Evolutionary conservation across 2,888 invertebrate genomes (phyloP).

Genomic region (Volucella inanis): DNA sequence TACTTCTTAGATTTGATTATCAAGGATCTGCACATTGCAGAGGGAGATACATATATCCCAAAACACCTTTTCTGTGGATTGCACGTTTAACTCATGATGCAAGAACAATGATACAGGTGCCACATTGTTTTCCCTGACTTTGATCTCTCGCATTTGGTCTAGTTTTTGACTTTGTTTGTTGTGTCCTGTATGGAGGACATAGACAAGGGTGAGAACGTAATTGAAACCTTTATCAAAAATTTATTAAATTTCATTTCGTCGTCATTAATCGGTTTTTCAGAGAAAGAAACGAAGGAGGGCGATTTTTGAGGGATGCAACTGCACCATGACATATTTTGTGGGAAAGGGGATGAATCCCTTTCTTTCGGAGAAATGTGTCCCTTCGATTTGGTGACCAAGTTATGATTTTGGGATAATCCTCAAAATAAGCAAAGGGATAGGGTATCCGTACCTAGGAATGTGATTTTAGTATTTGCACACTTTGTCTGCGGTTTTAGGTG

Average conservation of each 20-base stretch:
- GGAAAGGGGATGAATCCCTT: conserved; percentile 28
- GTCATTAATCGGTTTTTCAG: conserved; percentile 39
- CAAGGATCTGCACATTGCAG: conserved; percentile 23
- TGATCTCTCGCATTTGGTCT: conserved; percentile 61
- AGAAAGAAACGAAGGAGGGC: neutral
- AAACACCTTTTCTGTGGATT: conserved; percentile 26
- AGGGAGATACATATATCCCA: conserved; percentile 37
- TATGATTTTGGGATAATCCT: conserved; percentile 43
- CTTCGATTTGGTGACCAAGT: neutral
- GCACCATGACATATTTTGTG: conserved; percentile 32
- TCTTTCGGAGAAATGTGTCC: conserved; percentile 58
- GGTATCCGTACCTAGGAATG: conserved; percentile 14
- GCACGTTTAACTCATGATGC: conserved; percentile 49
- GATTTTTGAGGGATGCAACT: neutral
- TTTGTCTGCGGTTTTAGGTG: conserved; percentile 6
- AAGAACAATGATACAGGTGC: conserved; percentile 70
- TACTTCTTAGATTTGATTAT: conserved; percentile 32
- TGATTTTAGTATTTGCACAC: conserved; percentile 6
- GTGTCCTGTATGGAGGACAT: neutral
- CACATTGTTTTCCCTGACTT: conserved; percentile 65
- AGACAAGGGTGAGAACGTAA: conserved; percentile 73
- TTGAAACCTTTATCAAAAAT: conserved; percentile 73
- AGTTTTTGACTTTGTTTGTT: conserved; percentile 48
- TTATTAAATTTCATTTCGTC: conserved; percentile 22
- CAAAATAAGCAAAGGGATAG: conserved; percentile 33